Evolutionary conservation across 2,888 invertebrate species (phyloP).

Genomic region (Stenodera caucasica): DNA sequence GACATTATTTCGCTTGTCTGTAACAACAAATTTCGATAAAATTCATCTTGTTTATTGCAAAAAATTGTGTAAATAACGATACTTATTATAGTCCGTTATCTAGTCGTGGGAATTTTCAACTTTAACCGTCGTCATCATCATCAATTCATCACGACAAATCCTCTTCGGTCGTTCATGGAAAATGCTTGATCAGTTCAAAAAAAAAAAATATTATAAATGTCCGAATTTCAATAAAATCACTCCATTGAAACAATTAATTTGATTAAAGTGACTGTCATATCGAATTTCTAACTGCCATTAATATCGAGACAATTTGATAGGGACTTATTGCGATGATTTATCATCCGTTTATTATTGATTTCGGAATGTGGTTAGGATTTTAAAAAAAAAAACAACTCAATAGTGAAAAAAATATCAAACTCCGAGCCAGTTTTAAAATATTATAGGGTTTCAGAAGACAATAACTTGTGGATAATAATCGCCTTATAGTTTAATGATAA

Average conservation of each 20-base stretch:
- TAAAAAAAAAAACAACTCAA: constrained; percentile 11
- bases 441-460: constrained; percentile 22
- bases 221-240: constrained; percentile 8
- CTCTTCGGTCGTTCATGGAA: neutral
- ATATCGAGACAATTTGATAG: constrained; percentile 17
- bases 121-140: neutral
- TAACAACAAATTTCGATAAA: too few species aligned
- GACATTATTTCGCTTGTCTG: neutral
- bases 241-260: constrained; percentile 21
- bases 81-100: neutral
- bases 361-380: neutral
- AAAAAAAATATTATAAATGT: too few species aligned
- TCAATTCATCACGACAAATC: neutral
- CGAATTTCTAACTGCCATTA: constrained; percentile 20
- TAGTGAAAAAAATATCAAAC: neutral
- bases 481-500: constrained; percentile 24
- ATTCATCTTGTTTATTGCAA: neutral
- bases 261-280: constrained; percentile 14
- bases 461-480: constrained; percentile 22
- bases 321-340: constrained; percentile 23
- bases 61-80: neutral
- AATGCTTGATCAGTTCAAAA: too few species aligned
- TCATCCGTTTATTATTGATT: constrained; percentile 10
- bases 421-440: constrained; percentile 8
- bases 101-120: neutral